Evolutionary conservation across 2,888 invertebrate species (phyloP), one percentile per base, ranked within the genome.

Genomic region (Taenaris catops): DNA sequence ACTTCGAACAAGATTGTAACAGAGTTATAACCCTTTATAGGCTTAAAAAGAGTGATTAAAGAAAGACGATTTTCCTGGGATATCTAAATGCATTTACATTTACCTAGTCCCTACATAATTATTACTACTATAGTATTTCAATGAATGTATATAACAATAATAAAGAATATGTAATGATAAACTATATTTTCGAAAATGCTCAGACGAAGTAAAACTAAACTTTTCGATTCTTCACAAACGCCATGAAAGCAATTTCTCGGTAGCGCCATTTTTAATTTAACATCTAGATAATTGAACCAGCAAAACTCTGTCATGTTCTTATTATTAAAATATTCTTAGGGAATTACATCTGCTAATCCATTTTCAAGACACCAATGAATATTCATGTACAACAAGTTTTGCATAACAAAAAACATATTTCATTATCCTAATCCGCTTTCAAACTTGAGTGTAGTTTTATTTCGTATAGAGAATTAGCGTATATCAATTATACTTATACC

Each of bases 261-360:
- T 25, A 16, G 20, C 8, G 14, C 6, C 25, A 16, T 3, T 25
- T 27, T 28, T 20, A 19, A 33, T 28, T 20, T 7, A 26, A 16
- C 19, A 19, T 28, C 26, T 26, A 20, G 11, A 5, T 34, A 31
- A 40, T 44, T 23, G 12, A 28, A 25, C 8, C 27, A 18, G 14
- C 17, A 26, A 34, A 40, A 39, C 20, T 24, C 8, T 27, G 14
- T 17, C 29, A 26, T 23, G 29, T 34, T 25, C 17, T 37, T 39
- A 11, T 31, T 34, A 34, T 34, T 27, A 21, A 34, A 40, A 28
- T 31, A 34, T 40, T 38, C 36, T 40, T 24, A 17, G 17, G 31
- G 9, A 37, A 26, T 38, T 37, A 16, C 33, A 36, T 33, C 33
- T 29, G 19, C 27, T 27, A 34, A 37, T 27, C 21, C 26, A 36